Evolutionary conservation across 1,140 invertebrate species (phyloP), one percentile per base, ranked within the genome.

Genomic region (Solenopsis fugax): DNA sequence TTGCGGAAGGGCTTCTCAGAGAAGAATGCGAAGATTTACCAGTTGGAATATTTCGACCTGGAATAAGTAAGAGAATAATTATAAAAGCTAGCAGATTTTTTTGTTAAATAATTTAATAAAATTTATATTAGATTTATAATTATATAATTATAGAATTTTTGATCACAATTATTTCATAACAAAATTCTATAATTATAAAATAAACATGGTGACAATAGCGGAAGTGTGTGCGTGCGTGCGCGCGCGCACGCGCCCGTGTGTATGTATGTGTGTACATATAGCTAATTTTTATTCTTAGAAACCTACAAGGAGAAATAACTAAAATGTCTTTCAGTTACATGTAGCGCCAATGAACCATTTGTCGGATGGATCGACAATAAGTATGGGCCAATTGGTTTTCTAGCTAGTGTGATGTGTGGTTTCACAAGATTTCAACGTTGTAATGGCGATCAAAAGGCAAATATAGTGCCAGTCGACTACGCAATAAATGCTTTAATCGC

Each of bases 291-390:
- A 29, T 29, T 29, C 29, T 29, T 29, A 29, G 0, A 9, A 45
- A 45, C 4, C 5, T 45, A 9, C 0, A 45, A 69, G 7, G 7
- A 34, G 4, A 77, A 72, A 24, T 56, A 29, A 29, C 2, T 29
- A 2, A 29, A 29, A 60, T 54, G 45, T 13, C 67, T 81, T 73
- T 67, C 92, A 96, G 97, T 98, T 73, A 96, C 97, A 62, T 97
- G 97, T 52, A 96, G 97, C 48, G 97, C 97, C 94, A 96, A 96
- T 87, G 97, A 98, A 93, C 96, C 96, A 72, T 91, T 96, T 54
- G 92, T 94, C 62, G 97, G 97, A 56, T 98, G 97, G 97, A 97
- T 97, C 75, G 97, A 98, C 93, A 98, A 98, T 94, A 96, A 97
- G 73, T 98, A 98, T 94, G 97, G 97, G 69, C 96, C 97, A 72